Evolutionary conservation across 2,888 invertebrate genomes (phyloP).

Genomic region (Erannis defoliaria): DNA sequence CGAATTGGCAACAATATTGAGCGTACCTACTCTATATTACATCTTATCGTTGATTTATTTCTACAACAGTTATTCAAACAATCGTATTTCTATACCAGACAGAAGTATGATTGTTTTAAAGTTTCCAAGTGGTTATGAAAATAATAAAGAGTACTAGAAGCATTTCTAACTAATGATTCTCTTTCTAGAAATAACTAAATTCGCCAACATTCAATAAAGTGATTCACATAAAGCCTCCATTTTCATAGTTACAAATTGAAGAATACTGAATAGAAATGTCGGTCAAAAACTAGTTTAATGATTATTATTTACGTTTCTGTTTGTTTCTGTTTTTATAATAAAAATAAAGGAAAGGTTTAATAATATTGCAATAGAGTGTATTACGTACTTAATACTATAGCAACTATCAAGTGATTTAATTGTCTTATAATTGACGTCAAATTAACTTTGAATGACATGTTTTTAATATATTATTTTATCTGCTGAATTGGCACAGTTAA

Average conservation of each 20-base stretch:
- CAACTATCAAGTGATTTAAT: not conserved
- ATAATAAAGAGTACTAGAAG: too few relatives aligned
- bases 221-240: too few relatives aligned
- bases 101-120: not conserved
- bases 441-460: not conserved
- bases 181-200: too few relatives aligned
- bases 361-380: slow-evolving; percentile 1
- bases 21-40: slow-evolving; percentile 49
- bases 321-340: not conserved
- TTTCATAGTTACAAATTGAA: too few relatives aligned
- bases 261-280: too few relatives aligned
- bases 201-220: too few relatives aligned
- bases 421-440: not conserved
- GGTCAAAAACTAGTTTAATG: not conserved
- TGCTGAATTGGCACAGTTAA: slow-evolving; percentile 1
- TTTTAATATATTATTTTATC: not conserved
- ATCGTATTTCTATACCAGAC: too few relatives aligned
- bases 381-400: too few relatives aligned
- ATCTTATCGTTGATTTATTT: not conserved
- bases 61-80: not conserved
- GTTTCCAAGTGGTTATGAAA: too few relatives aligned
- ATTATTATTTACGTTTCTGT: not conserved
- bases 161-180: too few relatives aligned
- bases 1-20: slow-evolving; percentile 73
- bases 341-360: not conserved